Evolutionary conservation across 2,888 invertebrate species (phyloP), one percentile per base, ranked within the genome.

Genomic region (Megamerina dolium): DNA sequence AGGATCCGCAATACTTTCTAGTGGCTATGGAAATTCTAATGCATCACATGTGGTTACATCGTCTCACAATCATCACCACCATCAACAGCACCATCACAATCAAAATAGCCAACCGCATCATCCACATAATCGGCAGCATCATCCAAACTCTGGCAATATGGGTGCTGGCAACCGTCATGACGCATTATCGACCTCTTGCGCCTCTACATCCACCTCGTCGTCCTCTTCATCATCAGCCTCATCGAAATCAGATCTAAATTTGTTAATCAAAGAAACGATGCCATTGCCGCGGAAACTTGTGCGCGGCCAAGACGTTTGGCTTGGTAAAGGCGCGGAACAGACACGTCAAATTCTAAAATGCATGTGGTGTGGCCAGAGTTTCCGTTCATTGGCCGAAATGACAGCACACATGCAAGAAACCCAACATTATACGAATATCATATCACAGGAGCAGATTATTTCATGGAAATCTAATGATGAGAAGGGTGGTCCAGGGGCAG

Each of bases 341-440:
- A 96, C 96, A 12, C 78, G 93, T 43, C 93, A 96, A 74, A 96
- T 96, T 56, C 77, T 96, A 36, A 93, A 96, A 72, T 96, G 96
- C 69, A 96, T 96, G 92, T 95, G 95, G 91, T 96, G 96, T 60
- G 94, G 95, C 1, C 95, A 95, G 67, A 95, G 94, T 58, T 96
- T 96, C 77, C 83, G 94, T 43, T 90, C 94, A 0, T 74, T 96
- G 42, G 95, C 95, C 3, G 94, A 96, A 74, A 92, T 96, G 88
- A 96, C 96, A 2, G 90, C 88, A 59, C 96, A 96, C 70, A 96
- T 96, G 96, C 94, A 95, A 69, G 88, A 95, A 64, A 96, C 96
- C 18, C 94, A 96, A 67, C 96, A 96, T 66, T 96, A 96, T 66
- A 94, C 95, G 0, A 96, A 96, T 66, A 96, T 96, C 54, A 95